Evolutionary conservation across 2,113 vertebrate species (phyloP).

Genomic region (Trogon melanurus): DNA sequence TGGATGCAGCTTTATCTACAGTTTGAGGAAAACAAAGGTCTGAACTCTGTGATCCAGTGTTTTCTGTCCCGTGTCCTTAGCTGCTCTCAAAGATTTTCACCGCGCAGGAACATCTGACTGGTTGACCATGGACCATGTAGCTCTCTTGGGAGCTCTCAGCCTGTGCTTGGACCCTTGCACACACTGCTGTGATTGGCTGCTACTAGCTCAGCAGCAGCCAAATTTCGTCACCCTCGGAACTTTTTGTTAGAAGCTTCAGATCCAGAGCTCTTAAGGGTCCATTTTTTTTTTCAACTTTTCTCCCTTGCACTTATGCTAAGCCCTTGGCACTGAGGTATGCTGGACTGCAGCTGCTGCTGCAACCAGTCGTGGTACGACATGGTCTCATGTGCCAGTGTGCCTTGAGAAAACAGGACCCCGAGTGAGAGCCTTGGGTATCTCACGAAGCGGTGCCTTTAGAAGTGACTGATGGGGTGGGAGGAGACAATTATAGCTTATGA

Average conservation of each 20-base stretch:
- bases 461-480: not conserved
- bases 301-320: not conserved
- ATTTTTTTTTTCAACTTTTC: not conserved
- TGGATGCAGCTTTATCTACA: not conserved
- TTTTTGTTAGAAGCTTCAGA: not conserved
- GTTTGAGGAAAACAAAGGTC: not conserved
- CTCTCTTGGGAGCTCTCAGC: not conserved
- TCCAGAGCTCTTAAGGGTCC: not conserved
- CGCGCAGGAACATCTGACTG: no score
- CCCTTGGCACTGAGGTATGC: not conserved
- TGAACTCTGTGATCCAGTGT: not conserved
- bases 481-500: not conserved
- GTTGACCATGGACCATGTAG: not conserved
- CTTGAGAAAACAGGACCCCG: not conserved
- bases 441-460: no score
- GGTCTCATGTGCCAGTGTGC: not conserved
- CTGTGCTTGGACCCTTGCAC: not conserved
- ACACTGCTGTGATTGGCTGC: not conserved
- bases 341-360: not conserved
- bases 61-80: not conserved
- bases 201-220: not conserved
- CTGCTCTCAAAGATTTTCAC: not conserved
- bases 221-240: not conserved
- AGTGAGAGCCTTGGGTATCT: not conserved
- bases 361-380: fast-evolving